Base-by-base conservation (phyloP, 30 jellyfish, hydroid and myxozoan species). In the Hydractinia echinata region DNA sequence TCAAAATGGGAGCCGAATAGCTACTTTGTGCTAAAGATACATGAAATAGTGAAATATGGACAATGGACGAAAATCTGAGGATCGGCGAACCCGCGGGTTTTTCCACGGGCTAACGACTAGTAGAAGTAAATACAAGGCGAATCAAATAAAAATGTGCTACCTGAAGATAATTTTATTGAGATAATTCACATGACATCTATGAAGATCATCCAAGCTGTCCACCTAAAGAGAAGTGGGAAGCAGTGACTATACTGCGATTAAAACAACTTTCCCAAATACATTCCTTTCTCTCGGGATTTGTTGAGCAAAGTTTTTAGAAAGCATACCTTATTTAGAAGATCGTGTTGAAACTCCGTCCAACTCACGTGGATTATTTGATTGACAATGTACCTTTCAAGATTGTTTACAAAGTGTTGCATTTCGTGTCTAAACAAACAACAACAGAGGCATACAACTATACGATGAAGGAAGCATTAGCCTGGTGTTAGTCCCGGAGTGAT, bases 401-500 rank as follows among this genome's bases (percentile, higher is more conserved):
- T 92, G 82, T 86, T 92, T 18, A 87, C 96, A 79, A 92, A 92
- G 81, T 92, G 98, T 53, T 82, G 96, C 98, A 92, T 92, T 73
- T 92, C 98, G 61, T 92, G 95, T 61, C 98, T 90, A 76, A 18
- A 76, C n/a, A 85, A 62, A 50, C 21, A 77, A 19, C 1, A 7
- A 66, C 70, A 60, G 19, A 15, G 19, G 19, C 19, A 13, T 13
- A 60, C n/a, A 13, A 13, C 19, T 15, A 60, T 1, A 16, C 70
- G 2, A 2, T 16, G 1, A 60, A 60, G 70, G 18, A 30, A 30
- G 44, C 44, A 30, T 0, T 30, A 30, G 44, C 44, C 44, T 30
- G 2, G 44, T 30, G 19, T 0, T 60, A 60, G 2, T 60, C 2
- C 44, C n/a, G n/a, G 44, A 30, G 44, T 30, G 44, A 30, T 30